Evolutionary conservation across 2,888 invertebrate genomes (phyloP), one percentile per base, ranked within the genome.

Genomic region (Mythimna loreyi): DNA sequence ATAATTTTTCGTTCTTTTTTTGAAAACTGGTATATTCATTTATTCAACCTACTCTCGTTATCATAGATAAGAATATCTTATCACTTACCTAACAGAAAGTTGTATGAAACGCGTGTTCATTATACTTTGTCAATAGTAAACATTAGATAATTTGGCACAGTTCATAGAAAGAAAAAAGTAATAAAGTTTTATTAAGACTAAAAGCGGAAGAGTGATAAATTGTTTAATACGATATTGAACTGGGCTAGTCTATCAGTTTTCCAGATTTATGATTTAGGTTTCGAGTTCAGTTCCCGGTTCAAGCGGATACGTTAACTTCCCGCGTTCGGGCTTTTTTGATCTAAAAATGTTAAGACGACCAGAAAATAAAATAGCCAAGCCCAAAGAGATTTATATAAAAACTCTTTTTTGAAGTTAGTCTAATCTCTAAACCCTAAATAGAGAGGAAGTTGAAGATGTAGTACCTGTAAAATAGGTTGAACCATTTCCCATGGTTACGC

Each of bases 81-180:
- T 82, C 82, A 69, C 50, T 73, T 75, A 72, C 75, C 74, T 67
- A 79, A 83, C 83, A 82, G 79, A 83, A 83, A 83, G 82, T 75
- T 81, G 56, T 81, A 76, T 76, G 57, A 78, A 76, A 75, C 67
- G 64, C 70, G 11, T 75, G 58, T 62, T 36, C 55, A 58, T 67
- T 73, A 66, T 75, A 72, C 67, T 71, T 40, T 59, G 78, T 67
- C 73, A 80, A 81, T 81, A 79, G 72, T 79, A 83, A 82, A 83
- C 61, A 78, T 78, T 67, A 74, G 83, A 81, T 83, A 79, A 64
- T 61, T 73, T 60, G 80, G 66, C 67, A 73, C 76, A 63, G 62
- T 83, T 79, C 73, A 57, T 58, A 75, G 45, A 75, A 68, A 63
- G 23, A 63, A 53, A 53, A 65, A 43, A 74, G 6, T 0, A 59